Evolutionary conservation across 2,888 invertebrate genomes (phyloP).

Genomic region (Chymomyza caudatula): DNA sequence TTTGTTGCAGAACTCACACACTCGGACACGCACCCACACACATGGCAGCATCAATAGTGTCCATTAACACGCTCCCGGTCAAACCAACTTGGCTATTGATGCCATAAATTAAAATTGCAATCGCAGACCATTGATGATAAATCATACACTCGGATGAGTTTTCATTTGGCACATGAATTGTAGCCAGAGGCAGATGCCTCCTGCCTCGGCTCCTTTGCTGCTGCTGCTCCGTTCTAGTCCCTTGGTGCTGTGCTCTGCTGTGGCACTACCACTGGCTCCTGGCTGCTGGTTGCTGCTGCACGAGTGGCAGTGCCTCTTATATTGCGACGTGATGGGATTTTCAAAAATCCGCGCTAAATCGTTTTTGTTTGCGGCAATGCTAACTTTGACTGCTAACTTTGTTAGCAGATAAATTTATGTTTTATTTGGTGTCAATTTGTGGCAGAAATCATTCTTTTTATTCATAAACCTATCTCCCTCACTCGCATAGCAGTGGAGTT

Average conservation of each 20-base stretch:
- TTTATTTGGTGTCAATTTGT: slow-evolving; percentile 63
- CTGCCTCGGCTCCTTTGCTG: too few species aligned
- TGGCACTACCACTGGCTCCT: neutral
- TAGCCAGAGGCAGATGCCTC: slow-evolving; percentile 48
- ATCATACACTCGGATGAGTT: slow-evolving; percentile 62
- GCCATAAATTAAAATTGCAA: slow-evolving; percentile 65
- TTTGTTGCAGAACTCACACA: neutral
- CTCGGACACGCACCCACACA: slow-evolving; percentile 8
- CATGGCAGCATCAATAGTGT: slow-evolving; percentile 54
- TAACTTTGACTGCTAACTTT: slow-evolving; percentile 61
- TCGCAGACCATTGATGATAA: slow-evolving; percentile 63
- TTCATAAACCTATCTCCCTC: slow-evolving; percentile 52
- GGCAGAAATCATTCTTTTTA: slow-evolving; percentile 58
- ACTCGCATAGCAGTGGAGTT: too few species aligned
- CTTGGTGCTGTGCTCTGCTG: slow-evolving; percentile 29
- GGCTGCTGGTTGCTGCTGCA: neutral
- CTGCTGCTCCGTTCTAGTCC: neutral
- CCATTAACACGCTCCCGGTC: slow-evolving; percentile 57
- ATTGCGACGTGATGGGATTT: slow-evolving; percentile 62
- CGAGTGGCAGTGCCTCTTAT: slow-evolving; percentile 27
- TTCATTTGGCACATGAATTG: slow-evolving; percentile 63
- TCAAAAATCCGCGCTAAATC: slow-evolving; percentile 61
- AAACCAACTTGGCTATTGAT: slow-evolving; percentile 57
- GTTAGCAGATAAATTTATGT: slow-evolving; percentile 60
- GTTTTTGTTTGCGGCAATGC: slow-evolving; percentile 58